A percentile compares a stretch with the other conserved stretches of the same genome.
Conservation (phyloP, 1,140 invertebrate species). For the Heliconius melpomene region DNA sequence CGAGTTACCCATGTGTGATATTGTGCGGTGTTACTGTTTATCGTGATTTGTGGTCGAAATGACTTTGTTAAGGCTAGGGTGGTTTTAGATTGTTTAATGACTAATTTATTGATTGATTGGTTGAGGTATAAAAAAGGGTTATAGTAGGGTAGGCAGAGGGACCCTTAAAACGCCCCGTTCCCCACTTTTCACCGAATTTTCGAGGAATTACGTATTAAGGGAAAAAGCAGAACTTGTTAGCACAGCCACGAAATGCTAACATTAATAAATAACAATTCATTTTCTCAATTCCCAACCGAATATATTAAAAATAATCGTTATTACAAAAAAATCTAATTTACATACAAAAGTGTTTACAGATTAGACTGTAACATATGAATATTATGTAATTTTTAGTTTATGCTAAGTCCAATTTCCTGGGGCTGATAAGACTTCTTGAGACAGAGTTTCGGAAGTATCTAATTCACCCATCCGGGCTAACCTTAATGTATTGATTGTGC, state of each 20-base stretch:
- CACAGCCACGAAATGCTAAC: too few species aligned
- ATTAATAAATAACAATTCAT: too few species aligned
- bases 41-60: background rate
- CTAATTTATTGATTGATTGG: background rate
- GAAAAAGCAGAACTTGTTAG: too few species aligned
- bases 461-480: background rate
- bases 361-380: background rate
- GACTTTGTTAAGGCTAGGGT: background rate
- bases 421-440: slow-evolving; percentile 1
- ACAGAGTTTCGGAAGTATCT: background rate
- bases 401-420: background rate
- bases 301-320: too few species aligned
- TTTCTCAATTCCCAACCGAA: too few species aligned
- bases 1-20: slow-evolving; percentile 15
- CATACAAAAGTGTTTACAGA: too few species aligned
- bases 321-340: too few species aligned
- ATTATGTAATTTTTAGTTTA: background rate
- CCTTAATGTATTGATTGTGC: slow-evolving; percentile 7
- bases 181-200: too few species aligned
- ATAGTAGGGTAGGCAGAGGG: too few species aligned
- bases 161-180: too few species aligned
- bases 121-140: too few species aligned
- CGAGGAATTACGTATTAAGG: too few species aligned
- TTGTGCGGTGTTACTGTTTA: slow-evolving; percentile 8
- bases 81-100: background rate